Percentiles rank a stretch among this genome's conserved stretches.
These are phyloP conservation scores for Dryoscopus gambensis DNA, from an alignment of 2,113 vertebrate species.

Conservation along the genomic window DNA sequence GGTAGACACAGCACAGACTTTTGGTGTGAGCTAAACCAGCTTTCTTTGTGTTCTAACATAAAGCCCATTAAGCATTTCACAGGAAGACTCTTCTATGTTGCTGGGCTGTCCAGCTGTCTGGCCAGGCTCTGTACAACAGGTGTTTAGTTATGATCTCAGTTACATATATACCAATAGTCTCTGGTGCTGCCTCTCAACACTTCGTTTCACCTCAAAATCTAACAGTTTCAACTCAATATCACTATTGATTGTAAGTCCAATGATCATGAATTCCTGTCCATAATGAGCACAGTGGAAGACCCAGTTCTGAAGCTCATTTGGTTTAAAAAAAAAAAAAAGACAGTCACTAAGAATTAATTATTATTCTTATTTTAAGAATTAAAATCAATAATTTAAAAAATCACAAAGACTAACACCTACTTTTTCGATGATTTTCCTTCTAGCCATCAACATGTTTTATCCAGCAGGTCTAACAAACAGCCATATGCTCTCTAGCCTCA, in stretches of 20 bases:
- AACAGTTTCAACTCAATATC: background rate
- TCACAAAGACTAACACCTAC: background rate
- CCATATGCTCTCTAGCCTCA: constrained; percentile 55
- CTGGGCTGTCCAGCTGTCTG: background rate
- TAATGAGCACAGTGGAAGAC: background rate
- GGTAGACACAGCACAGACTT: background rate
- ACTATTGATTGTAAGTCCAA: background rate
- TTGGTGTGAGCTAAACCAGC: background rate
- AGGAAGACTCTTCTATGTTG: background rate
- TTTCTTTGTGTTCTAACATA: background rate
- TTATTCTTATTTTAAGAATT: background rate
- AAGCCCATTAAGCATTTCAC: background rate
- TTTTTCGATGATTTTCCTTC: background rate
- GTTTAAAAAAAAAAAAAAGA: background rate
- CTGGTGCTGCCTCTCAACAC: background rate
- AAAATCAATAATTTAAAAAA: background rate
- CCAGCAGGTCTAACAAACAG: constrained; percentile 35
- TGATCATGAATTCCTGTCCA: background rate
- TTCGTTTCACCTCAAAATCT: background rate
- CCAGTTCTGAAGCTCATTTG: background rate
- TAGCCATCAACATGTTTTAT: constrained; percentile 1
- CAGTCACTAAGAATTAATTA: background rate
- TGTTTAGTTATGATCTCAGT: constrained; percentile 6
- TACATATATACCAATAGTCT: background rate
- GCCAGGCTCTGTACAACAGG: background rate